These are phyloP conservation scores for Mellilla xanthometata DNA, from an alignment of 2,888 invertebrate species.

Conservation along the genomic window DNA sequence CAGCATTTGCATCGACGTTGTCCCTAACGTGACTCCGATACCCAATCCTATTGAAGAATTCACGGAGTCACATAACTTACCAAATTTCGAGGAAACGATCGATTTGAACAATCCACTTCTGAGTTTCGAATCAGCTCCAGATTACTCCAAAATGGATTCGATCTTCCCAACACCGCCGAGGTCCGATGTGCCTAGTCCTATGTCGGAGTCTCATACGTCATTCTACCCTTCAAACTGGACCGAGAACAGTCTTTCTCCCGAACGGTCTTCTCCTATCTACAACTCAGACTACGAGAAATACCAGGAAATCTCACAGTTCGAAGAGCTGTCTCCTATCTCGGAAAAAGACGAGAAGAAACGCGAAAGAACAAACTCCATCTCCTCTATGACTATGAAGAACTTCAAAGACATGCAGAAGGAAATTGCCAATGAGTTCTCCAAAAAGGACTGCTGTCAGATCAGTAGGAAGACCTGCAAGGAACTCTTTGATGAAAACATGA, in stretches of 20 bases:
- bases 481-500: conserved; percentile 52
- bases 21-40: conserved; percentile 5
- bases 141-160: conserved; percentile 10
- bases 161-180: conserved; percentile 60
- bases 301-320: conserved; percentile 50
- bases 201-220: conserved; percentile 46
- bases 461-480: conserved; percentile 50
- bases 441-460: conserved; percentile 59
- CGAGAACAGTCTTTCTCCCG: conserved; percentile 54
- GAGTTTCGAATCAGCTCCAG: conserved; percentile 18
- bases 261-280: conserved; percentile 50
- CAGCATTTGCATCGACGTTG: conserved; percentile 17
- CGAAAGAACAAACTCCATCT: conserved; percentile 34
- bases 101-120: conserved; percentile 30
- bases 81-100: conserved; percentile 34
- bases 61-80: conserved; percentile 24
- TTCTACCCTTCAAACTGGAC: conserved; percentile 49
- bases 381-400: conserved; percentile 58
- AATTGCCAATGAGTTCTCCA: conserved; percentile 50
- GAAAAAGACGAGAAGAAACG: conserved; percentile 28
- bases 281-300: conserved; percentile 61
- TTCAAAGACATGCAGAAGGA: conserved; percentile 70
- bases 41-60: conserved; percentile 42
- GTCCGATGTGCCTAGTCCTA: conserved; percentile 58
- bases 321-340: conserved; percentile 34